Base-by-base conservation (phyloP, 2,113 vertebrate genomes). In the Microcebus tavaratra region DNA sequence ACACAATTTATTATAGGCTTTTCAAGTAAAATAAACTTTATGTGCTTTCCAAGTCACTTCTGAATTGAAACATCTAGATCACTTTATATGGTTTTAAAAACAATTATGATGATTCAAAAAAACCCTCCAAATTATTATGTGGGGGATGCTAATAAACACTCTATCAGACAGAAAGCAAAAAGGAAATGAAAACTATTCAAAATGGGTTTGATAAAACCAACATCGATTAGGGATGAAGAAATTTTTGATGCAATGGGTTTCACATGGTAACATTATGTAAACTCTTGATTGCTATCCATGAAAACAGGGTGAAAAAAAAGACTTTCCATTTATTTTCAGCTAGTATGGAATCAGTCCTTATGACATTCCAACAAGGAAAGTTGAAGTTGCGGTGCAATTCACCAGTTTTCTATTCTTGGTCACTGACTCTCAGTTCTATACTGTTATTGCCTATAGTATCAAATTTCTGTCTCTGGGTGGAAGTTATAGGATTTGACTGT, bases 21-120 rank as follows among this genome's bases (percentile, higher is more conserved):
- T 96, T 88, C 27, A 90, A 92, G 11, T 78, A 61, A 92, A 88
- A 65, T 70, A 57, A 93, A 65, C 42, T 48, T 84, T 27, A 72
- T 45, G 5, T 53, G 27, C 45, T 88, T 93, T 81, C 31, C 15
- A 39, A 92, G 20, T 94, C 45, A 63, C 29, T 95, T 88, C 10
- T 29, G 83, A 90, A 88, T 61, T 67, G n/a, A 63, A 55, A 61
- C 13, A 67, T 18, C 45, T 92, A 78, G 27, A 79, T 86, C 14
- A 73, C 6, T 17, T 88, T 12, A 21, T 75, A 11, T 82, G 34
- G 48, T 67, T 84, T 76, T 23, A 12, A 18, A 67, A 83, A 68
- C 48, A 48, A 48, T 59, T 59, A 23, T 59, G 21, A 25, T 53
- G 48, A 79, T 65, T 65, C 11, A 79, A 31, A 31, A 95, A 95